phyloP scores from a whole-genome alignment of 2,113 vertebrate genomes.

The Tautogolabrus adspersus region DNA sequence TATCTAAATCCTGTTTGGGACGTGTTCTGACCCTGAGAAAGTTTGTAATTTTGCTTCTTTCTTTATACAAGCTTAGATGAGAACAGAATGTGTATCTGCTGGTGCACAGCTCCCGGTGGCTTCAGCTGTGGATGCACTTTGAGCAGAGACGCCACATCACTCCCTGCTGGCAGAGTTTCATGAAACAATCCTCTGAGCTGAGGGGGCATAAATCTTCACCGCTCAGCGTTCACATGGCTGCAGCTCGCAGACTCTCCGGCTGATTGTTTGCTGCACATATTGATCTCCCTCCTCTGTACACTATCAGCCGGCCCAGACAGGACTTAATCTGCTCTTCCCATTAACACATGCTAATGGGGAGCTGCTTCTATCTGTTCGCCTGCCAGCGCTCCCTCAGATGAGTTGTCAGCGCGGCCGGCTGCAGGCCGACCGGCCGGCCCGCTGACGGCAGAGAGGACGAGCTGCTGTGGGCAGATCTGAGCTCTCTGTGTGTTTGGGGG shows the following conservation, averaged over 20 bases:
- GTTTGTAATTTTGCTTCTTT: slow-evolving; percentile 2
- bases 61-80: background rate
- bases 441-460: slow-evolving; percentile 14
- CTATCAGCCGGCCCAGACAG: slow-evolving; percentile 75
- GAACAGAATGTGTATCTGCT: slow-evolving; percentile 8
- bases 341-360: slow-evolving; percentile 74
- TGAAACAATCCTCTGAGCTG: slow-evolving; percentile 35
- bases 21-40: background rate
- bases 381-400: slow-evolving; percentile 56
- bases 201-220: slow-evolving; percentile 25
- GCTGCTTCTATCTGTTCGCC: slow-evolving; percentile 39
- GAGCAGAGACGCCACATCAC: slow-evolving; percentile 1
- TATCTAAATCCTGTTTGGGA: slow-evolving; percentile 14
- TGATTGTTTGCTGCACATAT: slow-evolving; percentile 64
- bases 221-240: slow-evolving; percentile 7
- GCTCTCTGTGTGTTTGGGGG: slow-evolving; percentile 45
- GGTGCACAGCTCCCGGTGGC: slow-evolving; percentile 5
- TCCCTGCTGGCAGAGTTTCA: slow-evolving; percentile 37
- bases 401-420: background rate
- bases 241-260: slow-evolving; percentile 20
- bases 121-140: slow-evolving; percentile 15
- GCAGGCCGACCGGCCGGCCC: slow-evolving; percentile 3
- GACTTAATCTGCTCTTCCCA: slow-evolving; percentile 75
- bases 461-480: slow-evolving; percentile 60
- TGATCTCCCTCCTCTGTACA: slow-evolving; percentile 55